Evolutionary conservation across 2,797 vertebrate species (phyloP).

Genomic region (Eptatretus atami): DNA sequence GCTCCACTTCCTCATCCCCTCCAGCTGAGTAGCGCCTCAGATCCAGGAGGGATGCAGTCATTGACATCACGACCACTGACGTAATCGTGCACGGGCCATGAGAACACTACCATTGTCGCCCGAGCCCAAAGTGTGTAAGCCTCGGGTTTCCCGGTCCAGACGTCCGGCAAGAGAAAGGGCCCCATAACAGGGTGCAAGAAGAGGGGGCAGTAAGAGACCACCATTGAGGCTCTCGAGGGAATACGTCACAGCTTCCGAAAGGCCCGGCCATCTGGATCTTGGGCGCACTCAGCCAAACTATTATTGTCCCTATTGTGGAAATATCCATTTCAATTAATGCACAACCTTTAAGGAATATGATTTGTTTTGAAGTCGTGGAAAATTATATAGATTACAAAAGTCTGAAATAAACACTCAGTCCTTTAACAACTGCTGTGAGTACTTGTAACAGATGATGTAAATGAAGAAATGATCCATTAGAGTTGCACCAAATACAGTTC

Average conservation of each 20-base stretch:
- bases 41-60: slow-evolving; percentile 52
- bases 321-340: too few species aligned
- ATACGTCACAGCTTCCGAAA: slow-evolving; percentile 83
- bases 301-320: slow-evolving; percentile 46
- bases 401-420: too few species aligned
- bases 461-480: too few species aligned
- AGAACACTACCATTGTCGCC: slow-evolving; percentile 50
- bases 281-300: slow-evolving; percentile 70
- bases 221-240: not conserved
- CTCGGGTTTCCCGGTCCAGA: slow-evolving; percentile 51
- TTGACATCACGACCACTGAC: slow-evolving; percentile 71
- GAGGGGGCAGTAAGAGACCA: too few species aligned
- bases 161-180: slow-evolving; percentile 60
- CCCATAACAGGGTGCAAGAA: slow-evolving; percentile 54
- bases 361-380: too few species aligned
- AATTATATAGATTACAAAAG: too few species aligned
- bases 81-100: slow-evolving; percentile 31
- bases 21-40: slow-evolving; percentile 30
- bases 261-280: slow-evolving; percentile 47
- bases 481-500: too few species aligned
- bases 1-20: slow-evolving; percentile 34
- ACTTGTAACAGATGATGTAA: too few species aligned
- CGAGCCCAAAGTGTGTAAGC: slow-evolving; percentile 39
- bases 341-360: too few species aligned
- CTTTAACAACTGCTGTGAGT: too few species aligned